Percentiles rank a stretch among this genome's conserved stretches.
Conservation (phyloP, 2,888 invertebrate species). For the Apotomis betuletana region DNA sequence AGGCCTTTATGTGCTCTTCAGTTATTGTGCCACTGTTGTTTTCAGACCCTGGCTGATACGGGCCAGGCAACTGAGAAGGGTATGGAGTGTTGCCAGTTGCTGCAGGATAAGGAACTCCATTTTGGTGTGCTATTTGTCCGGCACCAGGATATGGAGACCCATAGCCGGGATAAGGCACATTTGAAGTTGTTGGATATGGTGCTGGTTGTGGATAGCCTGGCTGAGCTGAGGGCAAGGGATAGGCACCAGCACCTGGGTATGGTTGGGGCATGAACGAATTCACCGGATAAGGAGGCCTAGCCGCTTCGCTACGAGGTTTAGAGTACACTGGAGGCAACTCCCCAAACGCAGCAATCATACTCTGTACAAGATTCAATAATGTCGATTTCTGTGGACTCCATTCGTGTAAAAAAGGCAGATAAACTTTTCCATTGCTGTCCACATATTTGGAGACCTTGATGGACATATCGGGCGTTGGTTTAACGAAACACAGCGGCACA, state of each 20-base stretch:
- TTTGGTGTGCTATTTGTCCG: slow-evolving; percentile 49
- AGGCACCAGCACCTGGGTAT: slow-evolving; percentile 66
- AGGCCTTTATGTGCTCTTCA: slow-evolving; percentile 97
- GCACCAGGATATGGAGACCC: slow-evolving; percentile 71
- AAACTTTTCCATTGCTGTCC: slow-evolving; percentile 97
- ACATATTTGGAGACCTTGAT: slow-evolving; percentile 97
- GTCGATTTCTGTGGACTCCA: slow-evolving; percentile 94
- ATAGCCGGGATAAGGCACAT: slow-evolving; percentile 80
- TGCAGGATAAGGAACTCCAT: slow-evolving; percentile 62
- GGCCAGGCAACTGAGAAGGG: slow-evolving; percentile 54
- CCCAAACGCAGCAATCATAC: slow-evolving; percentile 96
- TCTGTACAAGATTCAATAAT: slow-evolving; percentile 93
- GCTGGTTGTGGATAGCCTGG: slow-evolving; percentile 69
- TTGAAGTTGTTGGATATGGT: slow-evolving; percentile 73
- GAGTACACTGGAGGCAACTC: slow-evolving; percentile 97
- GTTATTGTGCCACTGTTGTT: slow-evolving; percentile 91
- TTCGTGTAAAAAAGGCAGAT: slow-evolving; percentile 97
- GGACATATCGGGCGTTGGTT: slow-evolving; percentile 97
- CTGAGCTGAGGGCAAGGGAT: slow-evolving; percentile 61
- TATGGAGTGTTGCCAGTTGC: slow-evolving; percentile 61
- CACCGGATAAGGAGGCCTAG: slow-evolving; percentile 85
- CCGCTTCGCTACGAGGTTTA: slow-evolving; percentile 83
- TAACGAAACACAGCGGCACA: slow-evolving; percentile 97
- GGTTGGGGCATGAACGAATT: slow-evolving; percentile 75
- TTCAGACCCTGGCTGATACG: slow-evolving; percentile 64